A percentile compares a stretch with the other conserved stretches of the same genome.
phyloP scores from a whole-genome alignment of 35 echinoderm and acorn worm genomes.

The Amphiura filiformis region DNA sequence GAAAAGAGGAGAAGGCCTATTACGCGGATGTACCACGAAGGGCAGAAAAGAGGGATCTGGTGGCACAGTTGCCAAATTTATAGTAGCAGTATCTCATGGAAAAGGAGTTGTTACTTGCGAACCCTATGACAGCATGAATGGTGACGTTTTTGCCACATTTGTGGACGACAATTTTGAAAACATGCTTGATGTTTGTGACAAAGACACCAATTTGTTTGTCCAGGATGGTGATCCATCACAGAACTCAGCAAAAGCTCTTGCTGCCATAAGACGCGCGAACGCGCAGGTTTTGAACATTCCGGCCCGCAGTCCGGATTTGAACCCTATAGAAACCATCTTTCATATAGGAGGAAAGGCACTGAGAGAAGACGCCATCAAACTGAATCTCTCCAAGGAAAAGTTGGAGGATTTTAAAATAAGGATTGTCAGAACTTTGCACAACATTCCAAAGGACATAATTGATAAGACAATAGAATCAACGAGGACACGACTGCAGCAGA shows the following conservation, averaged over 20 bases:
- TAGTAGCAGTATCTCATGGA: neutral
- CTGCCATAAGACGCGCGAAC: conserved; percentile 21
- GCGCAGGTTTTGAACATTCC: conserved; percentile 33
- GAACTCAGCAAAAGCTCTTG: neutral
- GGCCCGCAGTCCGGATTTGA: conserved; percentile 45
- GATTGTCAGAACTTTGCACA: conserved; percentile 15
- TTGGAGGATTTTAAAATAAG: conserved; percentile 31
- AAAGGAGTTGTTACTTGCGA: neutral
- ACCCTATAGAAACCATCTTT: conserved; percentile 67
- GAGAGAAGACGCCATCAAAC: conserved; percentile 6
- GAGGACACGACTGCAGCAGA: neutral
- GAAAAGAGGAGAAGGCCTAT: neutral
- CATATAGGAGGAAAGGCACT: conserved; percentile 32
- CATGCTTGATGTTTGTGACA: conserved; percentile 25
- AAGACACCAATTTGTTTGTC: conserved; percentile 23
- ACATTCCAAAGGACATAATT: conserved; percentile 25
- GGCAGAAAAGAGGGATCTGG: conserved; percentile 13
- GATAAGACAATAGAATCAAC: conserved; percentile 42
- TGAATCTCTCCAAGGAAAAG: conserved; percentile 12
- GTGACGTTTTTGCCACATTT: conserved; percentile 29
- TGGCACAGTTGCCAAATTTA: neutral
- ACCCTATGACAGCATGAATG: neutral
- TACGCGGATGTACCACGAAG: conserved; percentile 12
- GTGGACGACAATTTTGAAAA: conserved; percentile 1
- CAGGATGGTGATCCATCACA: conserved; percentile 57